Conservation (phyloP, 2,888 invertebrate species). For the Pocota personata region DNA sequence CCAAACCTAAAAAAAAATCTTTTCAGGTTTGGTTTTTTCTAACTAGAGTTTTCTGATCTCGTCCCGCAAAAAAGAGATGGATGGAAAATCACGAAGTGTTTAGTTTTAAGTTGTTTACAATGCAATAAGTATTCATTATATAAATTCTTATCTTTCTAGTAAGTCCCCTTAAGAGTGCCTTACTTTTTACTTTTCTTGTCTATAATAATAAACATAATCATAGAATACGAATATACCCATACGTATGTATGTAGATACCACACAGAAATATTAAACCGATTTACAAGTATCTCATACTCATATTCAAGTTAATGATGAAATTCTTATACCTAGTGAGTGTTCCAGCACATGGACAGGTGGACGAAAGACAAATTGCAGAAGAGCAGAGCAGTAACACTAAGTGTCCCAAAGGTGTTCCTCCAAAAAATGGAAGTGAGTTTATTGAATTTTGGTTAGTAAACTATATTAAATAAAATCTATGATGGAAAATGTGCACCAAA, state of each 20-base stretch:
- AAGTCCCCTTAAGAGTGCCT: background rate
- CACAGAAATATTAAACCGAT: background rate
- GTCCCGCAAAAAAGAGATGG: too few relatives aligned
- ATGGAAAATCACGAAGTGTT: too few relatives aligned
- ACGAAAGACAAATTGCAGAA: background rate
- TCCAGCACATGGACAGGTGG: background rate
- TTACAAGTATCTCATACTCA: background rate
- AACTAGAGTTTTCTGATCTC: too few relatives aligned
- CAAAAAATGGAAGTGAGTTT: background rate
- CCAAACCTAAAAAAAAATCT: too few relatives aligned
- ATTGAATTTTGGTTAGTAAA: background rate
- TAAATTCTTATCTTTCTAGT: background rate
- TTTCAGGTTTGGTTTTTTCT: too few relatives aligned
- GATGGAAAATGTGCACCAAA: background rate
- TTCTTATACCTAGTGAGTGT: background rate
- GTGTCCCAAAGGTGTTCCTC: background rate
- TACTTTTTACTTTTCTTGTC: background rate
- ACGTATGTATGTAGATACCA: background rate
- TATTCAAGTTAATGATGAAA: background rate
- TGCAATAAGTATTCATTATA: too few relatives aligned
- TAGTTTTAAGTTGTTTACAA: too few relatives aligned
- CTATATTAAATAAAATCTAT: background rate
- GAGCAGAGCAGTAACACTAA: constrained; percentile 10
- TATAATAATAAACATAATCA: background rate
- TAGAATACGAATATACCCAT: background rate